phyloP scores from a whole-genome alignment of 2,888 invertebrate genomes.

The Drosophila neonasuta region DNA sequence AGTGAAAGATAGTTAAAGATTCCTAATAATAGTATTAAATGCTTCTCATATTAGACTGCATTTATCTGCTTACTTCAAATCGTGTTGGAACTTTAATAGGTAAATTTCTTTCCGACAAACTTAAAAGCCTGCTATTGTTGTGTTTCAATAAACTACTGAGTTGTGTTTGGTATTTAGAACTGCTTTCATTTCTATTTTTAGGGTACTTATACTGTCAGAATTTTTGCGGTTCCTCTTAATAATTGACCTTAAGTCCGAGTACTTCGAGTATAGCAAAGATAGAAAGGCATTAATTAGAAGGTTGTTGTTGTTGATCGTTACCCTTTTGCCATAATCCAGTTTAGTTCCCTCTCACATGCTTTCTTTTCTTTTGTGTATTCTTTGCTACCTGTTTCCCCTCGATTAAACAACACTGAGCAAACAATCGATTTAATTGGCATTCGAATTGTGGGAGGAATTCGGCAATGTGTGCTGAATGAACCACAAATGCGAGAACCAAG shows the following conservation, averaged over 20 bases:
- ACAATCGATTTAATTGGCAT: conserved; percentile 30
- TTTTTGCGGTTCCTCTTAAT: neutral
- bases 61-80: too few species aligned
- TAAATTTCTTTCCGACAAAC: too few species aligned
- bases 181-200: too few species aligned
- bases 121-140: too few species aligned
- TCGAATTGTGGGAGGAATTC: conserved; percentile 14
- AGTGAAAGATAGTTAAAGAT: too few species aligned
- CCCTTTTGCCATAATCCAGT: neutral
- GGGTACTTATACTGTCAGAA: neutral
- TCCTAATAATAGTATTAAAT: too few species aligned
- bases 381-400: neutral
- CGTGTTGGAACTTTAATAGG: too few species aligned
- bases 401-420: conserved; percentile 19
- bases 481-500: conserved; percentile 16
- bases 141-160: too few species aligned
- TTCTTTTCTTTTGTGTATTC: neutral
- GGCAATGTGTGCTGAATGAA: conserved; percentile 17
- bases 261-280: neutral
- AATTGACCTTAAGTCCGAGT: neutral
- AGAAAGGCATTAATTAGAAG: neutral
- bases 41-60: too few species aligned
- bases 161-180: too few species aligned
- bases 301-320: neutral
- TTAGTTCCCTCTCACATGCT: neutral